These are phyloP conservation scores for Miniopterus natalensis DNA, from an alignment of 2,113 vertebrate species.

Conservation along the genomic window DNA sequence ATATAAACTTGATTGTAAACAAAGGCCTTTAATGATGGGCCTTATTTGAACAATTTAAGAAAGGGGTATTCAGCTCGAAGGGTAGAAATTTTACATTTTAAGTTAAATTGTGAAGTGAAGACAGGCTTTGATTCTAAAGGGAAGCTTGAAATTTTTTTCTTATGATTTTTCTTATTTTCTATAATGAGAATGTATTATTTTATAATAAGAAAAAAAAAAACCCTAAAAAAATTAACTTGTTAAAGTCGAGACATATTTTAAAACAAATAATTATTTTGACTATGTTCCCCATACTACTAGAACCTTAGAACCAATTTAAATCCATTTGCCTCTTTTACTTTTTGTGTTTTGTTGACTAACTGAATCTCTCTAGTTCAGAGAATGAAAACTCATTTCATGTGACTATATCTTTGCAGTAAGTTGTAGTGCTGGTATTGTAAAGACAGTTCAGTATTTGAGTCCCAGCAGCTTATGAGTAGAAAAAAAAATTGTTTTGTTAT, in stretches of 20 bases:
- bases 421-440: background rate
- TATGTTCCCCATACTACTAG: background rate
- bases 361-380: background rate
- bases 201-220: background rate
- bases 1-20: slow-evolving; percentile 70
- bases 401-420: background rate
- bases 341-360: slow-evolving; percentile 39
- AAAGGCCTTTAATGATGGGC: slow-evolving; percentile 44
- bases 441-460: slow-evolving; percentile 15
- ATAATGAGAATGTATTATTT: slow-evolving; percentile 7
- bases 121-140: slow-evolving; percentile 29
- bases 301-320: background rate
- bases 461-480: background rate
- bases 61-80: background rate
- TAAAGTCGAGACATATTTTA: background rate
- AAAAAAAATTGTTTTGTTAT: background rate
- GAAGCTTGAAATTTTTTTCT: background rate
- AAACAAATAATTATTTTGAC: slow-evolving; percentile 48
- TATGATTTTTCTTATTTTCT: slow-evolving; percentile 43
- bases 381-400: background rate
- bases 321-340: background rate
- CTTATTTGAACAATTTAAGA: slow-evolving; percentile 40
- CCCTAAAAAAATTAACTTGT: slow-evolving; percentile 14
- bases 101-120: slow-evolving; percentile 33
- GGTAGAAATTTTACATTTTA: slow-evolving; percentile 46